Base-by-base conservation (phyloP, 2,113 vertebrate genomes). In the Dipodomys stephensi region DNA sequence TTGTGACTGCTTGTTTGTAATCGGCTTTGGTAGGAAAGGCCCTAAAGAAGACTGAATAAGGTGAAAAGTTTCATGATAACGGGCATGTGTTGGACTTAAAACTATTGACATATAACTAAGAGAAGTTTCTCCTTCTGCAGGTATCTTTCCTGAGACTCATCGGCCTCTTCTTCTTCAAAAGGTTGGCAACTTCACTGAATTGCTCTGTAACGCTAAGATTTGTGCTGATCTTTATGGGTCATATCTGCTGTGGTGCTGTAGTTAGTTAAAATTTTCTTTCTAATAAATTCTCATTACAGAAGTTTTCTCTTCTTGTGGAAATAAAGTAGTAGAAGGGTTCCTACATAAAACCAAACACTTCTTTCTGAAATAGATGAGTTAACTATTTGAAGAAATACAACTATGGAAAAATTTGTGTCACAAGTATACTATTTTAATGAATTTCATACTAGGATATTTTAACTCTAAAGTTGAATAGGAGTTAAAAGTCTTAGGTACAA, bases 141-240 rank as follows among this genome's bases (percentile, higher is more conserved):
- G 99, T 89, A 97, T 99, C 94, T 99, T 99, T 92, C 99, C 99
- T 0, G 99, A 99, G 97, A 98, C 98, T 0, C 95, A 99, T 92
- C 94, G 99, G 92, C 99, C 99, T 65, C 97, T 99, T 16, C 97
- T 99, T 85, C 97, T 99, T 84, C 99, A 99, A 97, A 99, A 97
- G 97, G 99, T 99, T 97, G 98, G 99, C 97, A 92, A 22, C 23
- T 71, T 44, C 64, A 44, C 27, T 69, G 62, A 76, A 22, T 53
- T 77, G 22, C 46, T 49, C 60, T 32, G 67, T 77, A n/a, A 35
- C 82, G 13, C 1, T 85, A 71, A 64, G 22, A 80, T 93, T 32
- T 72, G 62, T 30, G 84, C 64, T 87, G 35, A 62, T 53, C 85
- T 89, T 46, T 32, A 65, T 94, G 28, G 60, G 74, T 12, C 28